phyloP scores from a whole-genome alignment of 1,140 invertebrate species.

The Phymastichus coffea region DNA sequence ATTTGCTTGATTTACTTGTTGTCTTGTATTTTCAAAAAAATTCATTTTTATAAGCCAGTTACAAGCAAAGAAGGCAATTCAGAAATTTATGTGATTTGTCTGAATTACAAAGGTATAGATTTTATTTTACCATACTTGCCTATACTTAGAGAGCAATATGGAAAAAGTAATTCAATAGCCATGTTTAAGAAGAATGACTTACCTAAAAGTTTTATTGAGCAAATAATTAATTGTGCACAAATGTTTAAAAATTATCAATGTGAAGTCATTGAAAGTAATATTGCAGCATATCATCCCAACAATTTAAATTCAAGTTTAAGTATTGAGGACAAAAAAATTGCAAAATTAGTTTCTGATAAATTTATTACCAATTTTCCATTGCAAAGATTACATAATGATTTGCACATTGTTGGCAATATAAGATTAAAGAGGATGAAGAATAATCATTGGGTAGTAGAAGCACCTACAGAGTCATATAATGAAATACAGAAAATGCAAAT shows the following conservation, averaged over 20 bases:
- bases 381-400: conserved; percentile 27
- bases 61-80: conserved; percentile 94
- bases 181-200: conserved; percentile 66
- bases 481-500: conserved; percentile 35
- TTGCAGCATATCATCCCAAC: conserved; percentile 54
- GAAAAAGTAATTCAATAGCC: conserved; percentile 42
- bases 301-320: not conserved
- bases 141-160: conserved; percentile 57
- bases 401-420: conserved; percentile 37
- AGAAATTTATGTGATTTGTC: conserved; percentile 85
- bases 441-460: conserved; percentile 10
- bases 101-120: conserved; percentile 62
- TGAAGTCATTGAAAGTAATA: conserved; percentile 65
- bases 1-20: conserved; percentile 81
- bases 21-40: conserved; percentile 69
- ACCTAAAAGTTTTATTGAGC: conserved; percentile 67
- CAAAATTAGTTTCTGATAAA: conserved; percentile 33
- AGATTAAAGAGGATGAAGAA: conserved; percentile 17
- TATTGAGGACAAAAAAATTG: conserved; percentile 27
- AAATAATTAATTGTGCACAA: conserved; percentile 64
- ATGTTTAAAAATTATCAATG: conserved; percentile 69
- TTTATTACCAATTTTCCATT: conserved; percentile 40
- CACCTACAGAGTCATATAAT: conserved; percentile 43
- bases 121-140: conserved; percentile 51
- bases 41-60: conserved; percentile 82